Base-by-base conservation (phyloP, 1,140 invertebrate species). In the Aphelenchoides avenae region DNA sequence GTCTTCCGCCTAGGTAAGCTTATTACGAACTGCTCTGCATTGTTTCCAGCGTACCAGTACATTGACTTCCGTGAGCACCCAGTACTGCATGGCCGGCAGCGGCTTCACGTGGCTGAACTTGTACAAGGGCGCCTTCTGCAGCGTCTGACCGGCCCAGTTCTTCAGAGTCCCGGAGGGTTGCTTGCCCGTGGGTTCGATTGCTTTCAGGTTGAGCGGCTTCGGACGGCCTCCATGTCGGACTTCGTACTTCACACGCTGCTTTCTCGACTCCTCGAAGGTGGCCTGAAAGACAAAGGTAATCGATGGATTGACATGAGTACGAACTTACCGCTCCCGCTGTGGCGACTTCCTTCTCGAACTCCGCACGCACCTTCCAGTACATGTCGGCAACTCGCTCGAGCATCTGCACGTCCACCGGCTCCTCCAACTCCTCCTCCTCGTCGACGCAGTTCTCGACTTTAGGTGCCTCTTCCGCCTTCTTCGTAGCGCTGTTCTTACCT, bases 31-130 rank as follows among this genome's bases (percentile, higher is more conserved):
- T n/a, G n/a, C n/a, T n/a, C n/a, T n/a, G n/a, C n/a, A n/a, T n/a
- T n/a, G n/a, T n/a, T n/a, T n/a, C n/a, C n/a, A n/a, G 47, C 54
- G 18, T 13, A 71, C 65, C 7, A 53, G 49, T 6, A 67, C 49
- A 51, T 67, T 67, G 13, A 57, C 50, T 47, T 67, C 68, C 24
- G 65, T 67, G 27, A 66, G 61, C 7, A 68, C 70, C 65, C 65
- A 67, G 43, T 66, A 67, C 29, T 64, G 50, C 65, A 67, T 67
- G 3, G 65, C 44, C 18, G 65, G 65, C 11, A 34, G 36, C 6
- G 63, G 36, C 33, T 70, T 55, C 34, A 65, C 41, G n/a, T 64
- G 26, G 15, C 69, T 59, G 6, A 65, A 39, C 1, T 47, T 37
- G 29, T 52, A 48, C 2, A 65, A n/a, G 15, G 61, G 44, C 37